Evolutionary conservation across 1,140 invertebrate genomes (phyloP), one percentile per base, ranked within the genome.

Genomic region (Polypedilum pembai): DNA sequence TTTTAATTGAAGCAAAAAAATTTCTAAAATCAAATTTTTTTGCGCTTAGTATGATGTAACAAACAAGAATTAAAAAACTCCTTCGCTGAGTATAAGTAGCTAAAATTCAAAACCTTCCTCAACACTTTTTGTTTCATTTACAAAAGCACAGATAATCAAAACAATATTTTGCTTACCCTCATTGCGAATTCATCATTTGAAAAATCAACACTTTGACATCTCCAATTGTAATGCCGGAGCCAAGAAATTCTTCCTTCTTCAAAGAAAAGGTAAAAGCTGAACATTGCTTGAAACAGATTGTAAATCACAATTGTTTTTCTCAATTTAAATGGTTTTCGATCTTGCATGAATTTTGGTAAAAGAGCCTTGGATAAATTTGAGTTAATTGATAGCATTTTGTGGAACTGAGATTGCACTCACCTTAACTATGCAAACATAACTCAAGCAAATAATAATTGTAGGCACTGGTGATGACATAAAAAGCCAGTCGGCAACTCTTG

Each of bases 121-220:
- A n/a, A n/a, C n/a, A n/a, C n/a, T n/a, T n/a, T n/a, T n/a, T n/a
- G n/a, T n/a, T n/a, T n/a, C n/a, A n/a, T n/a, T n/a, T n/a, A n/a
- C n/a, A n/a, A n/a, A n/a, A n/a, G 24, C 24, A 33, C 24, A 33
- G 5, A 33, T 45, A 45, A 2, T 45, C 41, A 45, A 15, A 8
- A 4, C 15, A 15, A 45, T 45, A 45, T 45, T 45, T 15, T 45
- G 8, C 41, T 12, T 45, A 56, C 45, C 85, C 92, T 88, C 80
- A 91, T 80, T 74, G 94, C 92, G 80, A 88, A 82, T 56, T 91
- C 90, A 79, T 86, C 87, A 77, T 88, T 82, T 40, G 91, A 90
- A 82, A 94, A 94, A 83, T 94, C 91, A 76, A 96, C 92, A n/a
- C 93, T 92, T 84, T 98, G 92, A 84, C 94, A 98, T 78, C 85